Evolutionary conservation across 2,797 vertebrate species (phyloP).

Genomic region (Micromesistius poutassou): DNA sequence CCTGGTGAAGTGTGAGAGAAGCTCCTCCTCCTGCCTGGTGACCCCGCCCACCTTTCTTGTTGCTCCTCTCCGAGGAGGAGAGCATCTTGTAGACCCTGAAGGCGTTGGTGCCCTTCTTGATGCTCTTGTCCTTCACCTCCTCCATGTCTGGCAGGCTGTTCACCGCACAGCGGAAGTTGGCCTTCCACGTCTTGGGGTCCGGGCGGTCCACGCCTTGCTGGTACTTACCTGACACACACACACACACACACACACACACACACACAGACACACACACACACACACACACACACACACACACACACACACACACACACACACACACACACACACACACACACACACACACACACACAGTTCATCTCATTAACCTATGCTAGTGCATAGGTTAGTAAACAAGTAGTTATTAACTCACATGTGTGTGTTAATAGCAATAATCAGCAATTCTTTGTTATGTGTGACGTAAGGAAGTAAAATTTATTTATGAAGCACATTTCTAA

Average conservation of each 20-base stretch:
- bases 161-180: conserved; percentile 98
- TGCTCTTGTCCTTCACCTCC: conserved; percentile 98
- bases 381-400: not conserved
- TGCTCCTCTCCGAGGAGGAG: conserved; percentile 82
- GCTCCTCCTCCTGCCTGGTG: not conserved
- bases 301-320: too few species aligned
- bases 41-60: conserved; percentile 84
- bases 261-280: not conserved
- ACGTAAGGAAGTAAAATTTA: too few species aligned
- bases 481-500: too few species aligned
- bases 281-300: not conserved
- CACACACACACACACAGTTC: too few species aligned
- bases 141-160: conserved; percentile 98
- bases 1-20: not conserved
- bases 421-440: too few species aligned
- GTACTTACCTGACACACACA: conserved; percentile 80
- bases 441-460: too few species aligned
- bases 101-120: conserved; percentile 98
- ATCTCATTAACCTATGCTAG: not conserved
- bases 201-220: conserved; percentile 88
- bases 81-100: conserved; percentile 97
- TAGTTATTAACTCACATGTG: not conserved
- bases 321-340: too few species aligned
- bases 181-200: conserved; percentile 99
- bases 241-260: not conserved